Base-by-base conservation (phyloP, 2,888 invertebrate species). In the Nesidiocoris tenuis region DNA sequence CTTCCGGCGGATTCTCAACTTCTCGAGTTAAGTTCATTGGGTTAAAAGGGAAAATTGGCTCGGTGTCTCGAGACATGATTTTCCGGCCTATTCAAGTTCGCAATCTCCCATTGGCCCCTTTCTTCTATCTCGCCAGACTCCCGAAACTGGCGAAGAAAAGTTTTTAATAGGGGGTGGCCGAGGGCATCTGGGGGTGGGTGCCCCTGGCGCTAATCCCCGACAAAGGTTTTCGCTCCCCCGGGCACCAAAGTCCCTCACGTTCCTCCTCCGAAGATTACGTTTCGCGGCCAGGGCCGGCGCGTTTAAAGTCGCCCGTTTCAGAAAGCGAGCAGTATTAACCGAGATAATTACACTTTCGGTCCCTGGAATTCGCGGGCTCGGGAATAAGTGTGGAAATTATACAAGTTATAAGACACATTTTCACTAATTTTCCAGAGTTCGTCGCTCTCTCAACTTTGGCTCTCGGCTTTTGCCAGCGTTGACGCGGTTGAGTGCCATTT, bases 321-420 rank as follows among this genome's bases (percentile, higher is more conserved):
- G 65, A 65, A 39, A 65, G 39, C 65, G 65, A 39, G 65, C 39
- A 39, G 25, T 65, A 65, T 65, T 65, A 65, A 24, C 65, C 65
- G 39, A 65, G 65, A 65, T 65, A 65, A 65, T 65, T 65, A 65
- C 65, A 19, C 65, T n/a, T n/a, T 39, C 65, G 65, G 25, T 65
- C 25, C 25, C 39, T 24, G 25, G 19, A n/a, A 17, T 65, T 39
- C 39, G 5, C 39, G 12, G 39, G 39, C 39, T 39, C 39, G 39
- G 25, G 39, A 65, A 65, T 65, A 65, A 65, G 65, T 39, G 65
- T 65, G 19, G 65, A 65, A 65, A 65, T 65, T 65, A 65, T 65
- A 65, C 65, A 39, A 39, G 17, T 24, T 65, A 65, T 39, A 39
- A 65, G 65, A 39, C 39, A 19, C 65, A 19, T 39, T 65, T 39